Base-by-base conservation (phyloP, 2,113 vertebrate genomes). In the Halcyon senegalensis region DNA sequence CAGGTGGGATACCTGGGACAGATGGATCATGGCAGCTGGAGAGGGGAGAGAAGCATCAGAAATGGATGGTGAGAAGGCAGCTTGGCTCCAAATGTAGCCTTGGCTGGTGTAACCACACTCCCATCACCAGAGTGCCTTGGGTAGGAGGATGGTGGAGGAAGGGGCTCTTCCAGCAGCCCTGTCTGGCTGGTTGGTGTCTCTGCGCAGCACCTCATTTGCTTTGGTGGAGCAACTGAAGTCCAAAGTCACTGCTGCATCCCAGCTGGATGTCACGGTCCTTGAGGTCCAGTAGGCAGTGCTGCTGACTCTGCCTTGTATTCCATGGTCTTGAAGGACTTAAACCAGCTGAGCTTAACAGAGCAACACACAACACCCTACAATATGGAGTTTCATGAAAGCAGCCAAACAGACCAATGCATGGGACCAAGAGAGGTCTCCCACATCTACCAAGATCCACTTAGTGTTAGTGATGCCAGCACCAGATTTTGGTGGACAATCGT, bases 161-260 rank as follows among this genome's bases (percentile, higher is more conserved):
- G 48, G 25, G 3, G n/a, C 63, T 59, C 25, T 88, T 60, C 72
- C 19, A 82, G 53, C 33, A 93, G 74, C 21, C 69, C 60, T 73
- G 20, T 4, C 35, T 63, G 62, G 43, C 43, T 69, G 43, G 19
- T 66, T 23, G 46, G 39, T 70, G 33, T 81, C 64, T 75, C 56
- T 0, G 0, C 48, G 39, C 21, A 92, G 75, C 70, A 85, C 43
- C 63, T 67, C 10, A 5, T 67, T 76, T 0, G 0, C 28, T 77
- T 35, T 35, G 72, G 60, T 70, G 85, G 46, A 84, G 15, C 14
- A 44, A 59, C 11, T 2, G 3, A 19, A 46, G 14, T 70, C 3
- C 2, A 80, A 58, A 56, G 30, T 62, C 60, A 74, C 39, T 88
- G 64, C 30, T 90, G 35, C 24, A 25, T 46, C 41, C 41, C 68